These are phyloP conservation scores for Turritopsis rubra DNA, from an alignment of 30 jellyfish, hydroid and myxozoan genomes.

Conservation along the genomic window DNA sequence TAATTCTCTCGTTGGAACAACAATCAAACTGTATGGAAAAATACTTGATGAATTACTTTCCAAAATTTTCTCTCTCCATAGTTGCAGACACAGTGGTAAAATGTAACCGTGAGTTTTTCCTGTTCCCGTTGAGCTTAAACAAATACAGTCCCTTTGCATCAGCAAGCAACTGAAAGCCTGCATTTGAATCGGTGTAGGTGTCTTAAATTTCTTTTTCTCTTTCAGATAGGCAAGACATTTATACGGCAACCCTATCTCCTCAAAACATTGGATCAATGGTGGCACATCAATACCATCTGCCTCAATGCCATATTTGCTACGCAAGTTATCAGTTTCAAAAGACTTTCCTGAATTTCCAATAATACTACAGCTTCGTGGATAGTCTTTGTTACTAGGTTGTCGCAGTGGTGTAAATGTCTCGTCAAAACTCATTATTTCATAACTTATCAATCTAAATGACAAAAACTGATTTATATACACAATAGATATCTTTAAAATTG, in stretches of 20 bases:
- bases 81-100: conserved; percentile 48
- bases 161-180: conserved; percentile 62
- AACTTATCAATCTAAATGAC: background rate
- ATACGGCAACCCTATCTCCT: conserved; percentile 45
- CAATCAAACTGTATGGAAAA: conserved; percentile 44
- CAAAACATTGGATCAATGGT: conserved; percentile 41
- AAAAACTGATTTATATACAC: background rate
- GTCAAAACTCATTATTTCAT: background rate
- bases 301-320: conserved; percentile 56
- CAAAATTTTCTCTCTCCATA: conserved; percentile 5
- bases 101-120: conserved; percentile 81
- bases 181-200: conserved; percentile 91
- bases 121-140: conserved; percentile 81
- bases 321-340: conserved; percentile 32
- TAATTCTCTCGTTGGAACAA: conserved; percentile 89
- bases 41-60: background rate
- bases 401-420: background rate
- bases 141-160: conserved; percentile 60
- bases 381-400: background rate
- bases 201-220: conserved; percentile 8
- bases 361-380: background rate
- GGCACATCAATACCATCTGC: conserved; percentile 69
- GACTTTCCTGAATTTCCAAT: background rate
- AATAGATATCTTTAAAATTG: background rate
- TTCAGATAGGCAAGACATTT: conserved; percentile 23